These are phyloP conservation scores for Passer domesticus DNA, from an alignment of 2,113 vertebrate species.

Conservation along the genomic window DNA sequence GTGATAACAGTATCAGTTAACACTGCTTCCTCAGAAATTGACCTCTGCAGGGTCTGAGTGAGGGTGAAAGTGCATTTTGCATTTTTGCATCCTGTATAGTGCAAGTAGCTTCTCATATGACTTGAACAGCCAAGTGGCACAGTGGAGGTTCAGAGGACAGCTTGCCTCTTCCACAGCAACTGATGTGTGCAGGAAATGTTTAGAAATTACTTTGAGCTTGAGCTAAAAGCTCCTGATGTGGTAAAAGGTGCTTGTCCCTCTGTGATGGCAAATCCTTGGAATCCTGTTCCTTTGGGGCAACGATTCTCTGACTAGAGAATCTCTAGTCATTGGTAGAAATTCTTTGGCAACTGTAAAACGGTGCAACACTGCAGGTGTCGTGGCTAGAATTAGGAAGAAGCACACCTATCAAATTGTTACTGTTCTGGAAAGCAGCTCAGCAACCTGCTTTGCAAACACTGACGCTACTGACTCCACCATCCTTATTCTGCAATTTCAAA, in stretches of 20 bases:
- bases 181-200: not conserved
- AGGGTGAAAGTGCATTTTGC: conserved; percentile 21
- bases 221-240: not conserved
- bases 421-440: not conserved
- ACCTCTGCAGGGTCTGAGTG: not conserved
- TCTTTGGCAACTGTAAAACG: not conserved
- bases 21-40: not conserved
- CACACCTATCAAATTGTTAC: not conserved
- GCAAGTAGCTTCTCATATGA: not conserved
- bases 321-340: not conserved
- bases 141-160: not conserved
- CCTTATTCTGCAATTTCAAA: conserved; percentile 6
- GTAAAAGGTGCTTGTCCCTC: not conserved
- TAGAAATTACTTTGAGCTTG: not conserved
- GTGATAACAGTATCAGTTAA: not conserved
- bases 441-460: not conserved
- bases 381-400: not conserved
- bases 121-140: not conserved
- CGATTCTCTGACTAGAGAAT: not conserved
- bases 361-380: not conserved
- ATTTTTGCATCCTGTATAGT: conserved; percentile 13
- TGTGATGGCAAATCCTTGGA: not conserved
- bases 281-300: not conserved
- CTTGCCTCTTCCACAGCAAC: not conserved
- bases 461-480: not conserved